Conservation (phyloP, 1,140 invertebrate genomes). For the Rhagoletis zephyria region DNA sequence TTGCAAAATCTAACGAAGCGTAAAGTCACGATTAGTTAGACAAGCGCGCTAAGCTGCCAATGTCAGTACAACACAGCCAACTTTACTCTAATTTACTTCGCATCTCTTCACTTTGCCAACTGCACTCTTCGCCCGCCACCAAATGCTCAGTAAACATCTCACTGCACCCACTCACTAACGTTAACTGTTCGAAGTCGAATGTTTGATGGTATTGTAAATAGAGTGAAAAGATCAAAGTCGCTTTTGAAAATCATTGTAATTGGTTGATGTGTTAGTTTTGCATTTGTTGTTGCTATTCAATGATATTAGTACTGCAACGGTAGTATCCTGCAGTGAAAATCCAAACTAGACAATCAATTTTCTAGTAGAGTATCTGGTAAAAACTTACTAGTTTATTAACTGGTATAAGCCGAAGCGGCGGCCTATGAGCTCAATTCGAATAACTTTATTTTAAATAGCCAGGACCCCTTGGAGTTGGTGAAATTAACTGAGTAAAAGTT, state of each 20-base stretch:
- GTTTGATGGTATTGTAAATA: conserved; percentile 21
- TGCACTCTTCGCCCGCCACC: conserved; percentile 1
- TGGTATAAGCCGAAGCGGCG: too few relatives aligned
- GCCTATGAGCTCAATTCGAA: too few relatives aligned
- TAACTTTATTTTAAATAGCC: too few relatives aligned
- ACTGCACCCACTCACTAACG: conserved; percentile 15
- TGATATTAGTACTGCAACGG: neutral
- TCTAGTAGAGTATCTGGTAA: too few relatives aligned
- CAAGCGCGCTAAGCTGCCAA: conserved; percentile 62
- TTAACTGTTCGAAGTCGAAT: neutral
- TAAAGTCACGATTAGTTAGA: conserved; percentile 74
- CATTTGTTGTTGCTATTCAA: conserved; percentile 19
- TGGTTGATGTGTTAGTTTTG: conserved; percentile 22
- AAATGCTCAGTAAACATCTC: conserved; percentile 1
- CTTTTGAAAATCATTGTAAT: conserved; percentile 29
- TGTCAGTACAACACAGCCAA: conserved; percentile 13
- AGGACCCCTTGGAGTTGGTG: too few relatives aligned
- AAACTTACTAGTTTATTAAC: too few relatives aligned
- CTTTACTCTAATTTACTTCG: neutral
- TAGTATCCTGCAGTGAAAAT: neutral
- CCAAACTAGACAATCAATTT: too few relatives aligned
- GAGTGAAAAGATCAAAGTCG: conserved; percentile 51
- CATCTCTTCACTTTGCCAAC: neutral
- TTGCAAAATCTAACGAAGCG: conserved; percentile 73
- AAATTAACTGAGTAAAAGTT: too few relatives aligned